A percentile compares a stretch with the other conserved stretches of the same genome.
These are phyloP conservation scores for Lumbricus terrestris DNA, from an alignment of 2,888 invertebrate species.

Conservation along the genomic window DNA sequence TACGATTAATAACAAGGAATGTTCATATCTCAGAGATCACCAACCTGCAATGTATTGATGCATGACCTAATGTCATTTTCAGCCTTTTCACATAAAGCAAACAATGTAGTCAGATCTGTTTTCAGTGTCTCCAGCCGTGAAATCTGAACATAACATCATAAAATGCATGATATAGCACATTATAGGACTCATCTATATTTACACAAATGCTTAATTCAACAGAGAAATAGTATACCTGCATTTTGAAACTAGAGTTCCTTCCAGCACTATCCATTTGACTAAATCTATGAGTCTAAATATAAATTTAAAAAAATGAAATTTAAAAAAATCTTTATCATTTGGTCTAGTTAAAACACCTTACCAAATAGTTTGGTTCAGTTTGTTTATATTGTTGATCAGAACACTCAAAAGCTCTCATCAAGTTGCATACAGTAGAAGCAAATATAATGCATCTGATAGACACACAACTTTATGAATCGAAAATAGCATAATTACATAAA, in stretches of 20 bases:
- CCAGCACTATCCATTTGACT: neutral
- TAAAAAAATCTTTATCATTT: neutral
- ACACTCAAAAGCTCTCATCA: neutral
- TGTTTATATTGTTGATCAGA: neutral
- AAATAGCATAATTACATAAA: neutral
- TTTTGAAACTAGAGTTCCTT: neutral
- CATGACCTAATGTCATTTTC: slow-evolving; percentile 89
- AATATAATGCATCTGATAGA: neutral
- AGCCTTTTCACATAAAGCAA: slow-evolving; percentile 78
- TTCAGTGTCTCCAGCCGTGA: slow-evolving; percentile 67
- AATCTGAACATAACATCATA: slow-evolving; percentile 47
- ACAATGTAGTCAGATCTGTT: slow-evolving; percentile 71
- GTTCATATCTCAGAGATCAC: neutral
- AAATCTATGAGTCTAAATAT: neutral
- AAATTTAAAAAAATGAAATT: neutral
- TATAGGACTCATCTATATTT: neutral
- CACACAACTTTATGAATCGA: neutral
- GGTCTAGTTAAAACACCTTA: neutral
- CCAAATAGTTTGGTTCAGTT: neutral
- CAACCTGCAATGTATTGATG: slow-evolving; percentile 77
- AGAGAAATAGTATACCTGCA: neutral
- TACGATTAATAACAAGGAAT: neutral
- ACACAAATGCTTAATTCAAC: neutral
- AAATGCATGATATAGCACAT: no score
- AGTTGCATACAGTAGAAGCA: neutral